Evolutionary conservation across 2,888 invertebrate genomes (phyloP).

Genomic region (Apamea crenata): DNA sequence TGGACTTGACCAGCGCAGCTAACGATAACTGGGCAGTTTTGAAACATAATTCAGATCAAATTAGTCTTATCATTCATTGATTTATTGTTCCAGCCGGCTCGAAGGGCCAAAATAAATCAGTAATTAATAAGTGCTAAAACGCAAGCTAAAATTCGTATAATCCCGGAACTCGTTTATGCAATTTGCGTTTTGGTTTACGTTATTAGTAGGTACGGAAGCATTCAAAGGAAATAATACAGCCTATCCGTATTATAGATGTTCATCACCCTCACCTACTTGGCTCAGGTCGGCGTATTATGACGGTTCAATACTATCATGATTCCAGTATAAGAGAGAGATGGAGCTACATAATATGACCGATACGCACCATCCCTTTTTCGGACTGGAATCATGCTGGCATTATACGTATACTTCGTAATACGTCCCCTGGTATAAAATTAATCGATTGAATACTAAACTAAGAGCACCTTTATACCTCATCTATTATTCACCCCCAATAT

Average conservation of each 20-base stretch:
- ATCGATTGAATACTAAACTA: conserved; percentile 22
- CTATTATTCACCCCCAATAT: conserved; percentile 60
- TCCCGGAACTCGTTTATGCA: background rate
- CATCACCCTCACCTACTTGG: background rate
- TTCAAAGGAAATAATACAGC: background rate
- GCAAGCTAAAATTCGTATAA: background rate
- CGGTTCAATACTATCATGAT: background rate
- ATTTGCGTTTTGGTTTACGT: background rate
- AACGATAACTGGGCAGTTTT: conserved; percentile 15
- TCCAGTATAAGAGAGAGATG: background rate
- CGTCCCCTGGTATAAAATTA: conserved; percentile 23
- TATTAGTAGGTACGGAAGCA: background rate
- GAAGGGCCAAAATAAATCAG: background rate
- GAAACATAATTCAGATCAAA: conserved; percentile 37
- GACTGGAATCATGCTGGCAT: background rate
- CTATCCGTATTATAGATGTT: background rate
- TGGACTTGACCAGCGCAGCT: conserved; percentile 22
- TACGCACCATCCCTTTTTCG: background rate
- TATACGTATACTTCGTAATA: background rate
- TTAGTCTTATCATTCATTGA: conserved; percentile 46
- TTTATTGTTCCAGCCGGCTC: conserved; percentile 18
- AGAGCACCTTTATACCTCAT: conserved; percentile 26
- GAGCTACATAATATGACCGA: background rate
- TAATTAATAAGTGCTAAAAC: background rate
- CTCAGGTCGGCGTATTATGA: background rate